A percentile compares a stretch with the other conserved stretches of the same genome.
Evolutionary conservation across 2,113 vertebrate species (phyloP).

Genomic region (Malurus elegans): DNA sequence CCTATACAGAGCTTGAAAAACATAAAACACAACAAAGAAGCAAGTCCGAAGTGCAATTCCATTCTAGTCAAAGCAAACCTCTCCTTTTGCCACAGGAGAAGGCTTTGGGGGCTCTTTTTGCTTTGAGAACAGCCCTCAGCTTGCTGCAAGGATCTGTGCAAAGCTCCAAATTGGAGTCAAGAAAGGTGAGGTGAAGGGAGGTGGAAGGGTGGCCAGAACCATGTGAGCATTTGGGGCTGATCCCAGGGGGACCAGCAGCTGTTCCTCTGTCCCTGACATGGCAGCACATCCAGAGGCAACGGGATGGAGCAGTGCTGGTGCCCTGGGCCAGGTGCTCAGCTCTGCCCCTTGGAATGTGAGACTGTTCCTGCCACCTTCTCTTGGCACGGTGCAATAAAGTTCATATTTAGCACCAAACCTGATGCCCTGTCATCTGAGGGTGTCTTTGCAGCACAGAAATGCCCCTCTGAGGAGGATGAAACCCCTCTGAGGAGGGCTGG

Average conservation of each 20-base stretch:
- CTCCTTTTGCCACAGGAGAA: not conserved
- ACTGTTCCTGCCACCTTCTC: not conserved
- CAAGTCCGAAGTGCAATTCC: not conserved
- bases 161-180: not conserved
- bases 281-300: not conserved
- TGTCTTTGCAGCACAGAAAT: accelerated
- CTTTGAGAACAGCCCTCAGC: not conserved
- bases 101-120: not conserved
- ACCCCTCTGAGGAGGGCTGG: not conserved
- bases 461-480: accelerated
- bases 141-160: not conserved
- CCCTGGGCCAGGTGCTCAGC: not conserved
- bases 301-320: not conserved
- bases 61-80: not conserved
- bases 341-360: accelerated
- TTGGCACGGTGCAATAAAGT: not conserved
- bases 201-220: not conserved
- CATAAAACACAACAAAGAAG: not conserved
- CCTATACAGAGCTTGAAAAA: constrained; percentile 22
- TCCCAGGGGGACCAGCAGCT: not conserved
- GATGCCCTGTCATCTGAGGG: not conserved
- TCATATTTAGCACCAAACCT: not conserved
- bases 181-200: not conserved
- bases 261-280: accelerated
- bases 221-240: accelerated